These are phyloP conservation scores for Nephrotoma appendiculata DNA, from an alignment of 2,888 invertebrate species.

Conservation along the genomic window DNA sequence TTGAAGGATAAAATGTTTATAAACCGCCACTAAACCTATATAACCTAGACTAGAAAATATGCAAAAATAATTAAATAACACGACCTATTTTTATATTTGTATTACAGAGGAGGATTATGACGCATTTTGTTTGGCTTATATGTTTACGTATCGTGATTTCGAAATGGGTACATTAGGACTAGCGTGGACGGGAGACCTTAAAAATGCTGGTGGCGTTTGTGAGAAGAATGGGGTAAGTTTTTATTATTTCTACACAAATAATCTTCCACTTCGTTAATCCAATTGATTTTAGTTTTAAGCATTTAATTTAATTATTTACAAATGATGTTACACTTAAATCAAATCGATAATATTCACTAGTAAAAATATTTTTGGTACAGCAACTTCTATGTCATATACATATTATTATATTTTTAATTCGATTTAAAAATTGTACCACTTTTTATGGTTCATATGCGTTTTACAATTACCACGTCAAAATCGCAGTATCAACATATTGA, in stretches of 20 bases:
- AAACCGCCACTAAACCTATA: too few species aligned
- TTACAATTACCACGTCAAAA: background rate
- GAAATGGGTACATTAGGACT: constrained; percentile 93
- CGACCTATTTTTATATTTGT: background rate
- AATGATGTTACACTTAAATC: background rate
- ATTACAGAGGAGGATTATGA: constrained; percentile 85
- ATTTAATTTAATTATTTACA: background rate
- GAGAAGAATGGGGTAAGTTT: constrained; percentile 86
- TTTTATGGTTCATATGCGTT: too few species aligned
- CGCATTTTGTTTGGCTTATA: constrained; percentile 95
- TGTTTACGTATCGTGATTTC: constrained; percentile 95
- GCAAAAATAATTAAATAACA: background rate
- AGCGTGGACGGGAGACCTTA: constrained; percentile 95
- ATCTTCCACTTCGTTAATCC: background rate
- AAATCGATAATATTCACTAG: background rate
- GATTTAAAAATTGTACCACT: background rate
- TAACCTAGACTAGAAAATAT: background rate
- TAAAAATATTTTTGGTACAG: background rate
- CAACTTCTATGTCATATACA: background rate
- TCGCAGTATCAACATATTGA: background rate
- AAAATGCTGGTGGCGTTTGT: constrained; percentile 95
- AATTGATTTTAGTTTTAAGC: background rate
- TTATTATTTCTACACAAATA: background rate
- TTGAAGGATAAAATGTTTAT: background rate
- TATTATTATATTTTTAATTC: background rate